Conservation (phyloP, 2,888 invertebrate genomes). For the Mesochorus sp. region DNA sequence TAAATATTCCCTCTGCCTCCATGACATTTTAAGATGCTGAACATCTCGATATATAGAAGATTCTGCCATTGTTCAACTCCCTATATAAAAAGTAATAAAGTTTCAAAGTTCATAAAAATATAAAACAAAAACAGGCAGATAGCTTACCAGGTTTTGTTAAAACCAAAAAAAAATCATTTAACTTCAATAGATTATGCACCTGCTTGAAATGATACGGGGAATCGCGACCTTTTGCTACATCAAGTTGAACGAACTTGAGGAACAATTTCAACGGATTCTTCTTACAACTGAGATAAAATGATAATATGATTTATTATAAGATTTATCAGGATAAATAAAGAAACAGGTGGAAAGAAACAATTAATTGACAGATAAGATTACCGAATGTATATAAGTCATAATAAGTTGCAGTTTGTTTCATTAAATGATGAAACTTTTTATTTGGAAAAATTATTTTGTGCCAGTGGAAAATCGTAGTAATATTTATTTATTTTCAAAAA, state of each 20-base stretch:
- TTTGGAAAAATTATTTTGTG: background rate
- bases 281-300: background rate
- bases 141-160: too few species aligned
- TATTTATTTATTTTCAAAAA: too few species aligned
- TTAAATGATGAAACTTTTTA: background rate
- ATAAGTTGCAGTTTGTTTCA: background rate
- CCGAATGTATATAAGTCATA: background rate
- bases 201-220: background rate
- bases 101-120: too few species aligned
- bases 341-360: background rate
- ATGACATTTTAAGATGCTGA: too few species aligned
- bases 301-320: background rate
- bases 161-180: background rate
- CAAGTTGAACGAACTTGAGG: conserved; percentile 24
- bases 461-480: too few species aligned
- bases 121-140: too few species aligned
- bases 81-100: too few species aligned
- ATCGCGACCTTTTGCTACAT: background rate
- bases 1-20: too few species aligned
- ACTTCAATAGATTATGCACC: background rate
- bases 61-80: too few species aligned
- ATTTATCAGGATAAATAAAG: background rate
- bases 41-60: too few species aligned
- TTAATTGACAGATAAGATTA: background rate
- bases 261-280: background rate